Evolutionary conservation across 2,888 invertebrate species (phyloP).

Genomic region (Saturnia pavonia): DNA sequence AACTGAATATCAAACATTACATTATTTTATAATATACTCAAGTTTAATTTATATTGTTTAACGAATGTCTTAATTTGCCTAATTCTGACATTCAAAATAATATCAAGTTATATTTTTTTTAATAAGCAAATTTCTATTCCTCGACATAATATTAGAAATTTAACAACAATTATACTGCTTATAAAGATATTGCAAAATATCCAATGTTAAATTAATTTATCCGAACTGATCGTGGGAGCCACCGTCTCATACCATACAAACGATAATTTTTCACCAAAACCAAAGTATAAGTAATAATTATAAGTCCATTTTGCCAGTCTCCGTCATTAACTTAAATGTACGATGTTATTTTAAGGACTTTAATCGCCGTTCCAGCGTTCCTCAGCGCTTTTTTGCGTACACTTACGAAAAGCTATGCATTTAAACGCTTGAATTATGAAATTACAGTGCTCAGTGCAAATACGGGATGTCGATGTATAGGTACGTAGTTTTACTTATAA

Average conservation of each 20-base stretch:
- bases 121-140: not conserved
- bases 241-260: slow-evolving; percentile 59
- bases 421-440: slow-evolving; percentile 82
- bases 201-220: slow-evolving; percentile 11
- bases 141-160: not conserved
- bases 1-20: too few species aligned
- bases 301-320: slow-evolving; percentile 80
- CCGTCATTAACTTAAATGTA: slow-evolving; percentile 82
- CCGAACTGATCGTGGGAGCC: slow-evolving; percentile 53
- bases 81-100: not conserved
- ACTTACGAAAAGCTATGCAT: slow-evolving; percentile 80
- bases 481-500: slow-evolving; percentile 25
- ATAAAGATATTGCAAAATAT: slow-evolving; percentile 3
- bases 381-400: slow-evolving; percentile 67
- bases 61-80: not conserved
- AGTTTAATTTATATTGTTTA: not conserved
- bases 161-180: not conserved
- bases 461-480: slow-evolving; percentile 50
- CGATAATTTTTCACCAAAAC: slow-evolving; percentile 78
- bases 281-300: slow-evolving; percentile 79
- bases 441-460: slow-evolving; percentile 79
- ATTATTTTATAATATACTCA: not conserved
- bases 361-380: slow-evolving; percentile 73
- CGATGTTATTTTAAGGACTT: slow-evolving; percentile 81
- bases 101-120: not conserved